These are phyloP conservation scores for Oryzias javanicus DNA, from an alignment of 2,113 vertebrate species.

Conservation along the genomic window DNA sequence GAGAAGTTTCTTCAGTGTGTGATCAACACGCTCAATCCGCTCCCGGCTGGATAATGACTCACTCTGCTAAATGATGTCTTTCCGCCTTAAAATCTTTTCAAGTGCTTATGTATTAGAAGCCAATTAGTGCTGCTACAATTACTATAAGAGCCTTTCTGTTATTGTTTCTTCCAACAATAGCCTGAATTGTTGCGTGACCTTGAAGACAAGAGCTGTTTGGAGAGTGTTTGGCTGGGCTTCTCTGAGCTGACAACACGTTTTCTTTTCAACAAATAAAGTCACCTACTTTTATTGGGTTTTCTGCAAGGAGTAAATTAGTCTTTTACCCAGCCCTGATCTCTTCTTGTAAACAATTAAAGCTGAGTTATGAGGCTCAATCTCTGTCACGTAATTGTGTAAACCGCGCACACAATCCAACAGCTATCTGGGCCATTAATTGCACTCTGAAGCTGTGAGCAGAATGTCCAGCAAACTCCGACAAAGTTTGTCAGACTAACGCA, in stretches of 20 bases:
- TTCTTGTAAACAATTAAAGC: conserved; percentile 15
- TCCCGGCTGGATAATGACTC: conserved; percentile 42
- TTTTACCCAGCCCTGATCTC: neutral
- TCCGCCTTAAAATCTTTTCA: conserved; percentile 13
- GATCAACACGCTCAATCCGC: conserved; percentile 42
- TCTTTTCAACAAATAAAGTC: conserved; percentile 11
- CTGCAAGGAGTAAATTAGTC: conserved; percentile 2
- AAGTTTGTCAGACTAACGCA: neutral
- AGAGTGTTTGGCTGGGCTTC: too few relatives aligned
- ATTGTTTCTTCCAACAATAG: neutral
- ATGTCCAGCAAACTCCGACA: conserved; percentile 1
- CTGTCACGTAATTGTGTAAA: conserved; percentile 8
- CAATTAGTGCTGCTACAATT: conserved; percentile 34
- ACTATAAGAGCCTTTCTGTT: conserved; percentile 23
- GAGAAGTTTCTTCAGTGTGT: conserved; percentile 27
- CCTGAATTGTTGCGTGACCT: neutral
- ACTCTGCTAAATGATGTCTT: conserved; percentile 18
- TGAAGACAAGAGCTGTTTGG: neutral
- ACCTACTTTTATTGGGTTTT: neutral
- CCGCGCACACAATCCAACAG: neutral
- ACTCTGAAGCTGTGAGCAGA: conserved; percentile 17
- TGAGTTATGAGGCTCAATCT: conserved; percentile 1
- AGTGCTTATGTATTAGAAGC: conserved; percentile 11
- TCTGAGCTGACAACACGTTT: neutral
- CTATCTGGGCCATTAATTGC: conserved; percentile 7